Percentiles rank a stretch among this genome's conserved stretches.
Evolutionary conservation across 1,140 invertebrate genomes (phyloP).

Genomic region (Drosophila nannoptera): DNA sequence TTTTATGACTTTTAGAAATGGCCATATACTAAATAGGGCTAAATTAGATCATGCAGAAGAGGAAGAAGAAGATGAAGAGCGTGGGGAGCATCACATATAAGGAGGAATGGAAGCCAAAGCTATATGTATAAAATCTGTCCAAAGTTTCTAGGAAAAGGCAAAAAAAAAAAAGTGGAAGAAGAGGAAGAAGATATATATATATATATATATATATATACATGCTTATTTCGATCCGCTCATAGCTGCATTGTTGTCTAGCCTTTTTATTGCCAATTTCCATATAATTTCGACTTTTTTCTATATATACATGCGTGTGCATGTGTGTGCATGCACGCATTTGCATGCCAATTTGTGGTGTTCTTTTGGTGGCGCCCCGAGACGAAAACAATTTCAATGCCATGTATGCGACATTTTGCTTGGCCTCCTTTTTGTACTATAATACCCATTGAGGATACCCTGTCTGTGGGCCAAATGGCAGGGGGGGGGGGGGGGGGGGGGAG

Average conservation of each 20-base stretch:
- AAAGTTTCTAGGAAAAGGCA: no score
- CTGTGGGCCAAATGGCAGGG: background rate
- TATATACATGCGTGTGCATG: no score
- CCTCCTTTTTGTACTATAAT: constrained; percentile 20
- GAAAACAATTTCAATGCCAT: constrained; percentile 62
- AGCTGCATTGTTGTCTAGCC: no score
- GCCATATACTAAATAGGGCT: no score
- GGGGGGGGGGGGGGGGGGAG: constrained; percentile 3
- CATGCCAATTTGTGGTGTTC: constrained; percentile 3
- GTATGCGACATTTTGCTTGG: constrained; percentile 31
- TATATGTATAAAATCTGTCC: no score
- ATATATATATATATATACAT: background rate
- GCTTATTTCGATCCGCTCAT: background rate
- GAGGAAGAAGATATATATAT: background rate
- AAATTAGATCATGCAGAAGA: no score
- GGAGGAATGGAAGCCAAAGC: no score
- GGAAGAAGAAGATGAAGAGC: no score
- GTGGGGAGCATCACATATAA: no score
- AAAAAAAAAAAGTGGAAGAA: background rate
- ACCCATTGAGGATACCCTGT: background rate
- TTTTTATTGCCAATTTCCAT: background rate
- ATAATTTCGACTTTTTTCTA: background rate
- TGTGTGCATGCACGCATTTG: no score
- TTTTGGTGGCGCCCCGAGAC: constrained; percentile 16
- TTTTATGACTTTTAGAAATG: background rate